Base-by-base conservation (phyloP, 2,888 invertebrate genomes). In the Strigamia maritima region DNA sequence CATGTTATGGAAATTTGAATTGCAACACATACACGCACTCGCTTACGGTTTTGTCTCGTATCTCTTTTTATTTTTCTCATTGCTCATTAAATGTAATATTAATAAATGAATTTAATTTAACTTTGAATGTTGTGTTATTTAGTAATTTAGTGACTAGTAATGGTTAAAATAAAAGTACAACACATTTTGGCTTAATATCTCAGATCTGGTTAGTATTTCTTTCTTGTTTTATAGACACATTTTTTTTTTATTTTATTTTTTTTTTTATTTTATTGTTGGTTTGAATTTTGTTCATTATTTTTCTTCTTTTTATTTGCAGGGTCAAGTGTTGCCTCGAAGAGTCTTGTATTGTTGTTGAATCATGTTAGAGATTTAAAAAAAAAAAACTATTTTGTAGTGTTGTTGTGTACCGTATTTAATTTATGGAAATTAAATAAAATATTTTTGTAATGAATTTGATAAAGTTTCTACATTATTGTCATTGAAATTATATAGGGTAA, bases 71-170 rank as follows among this genome's bases (percentile, higher is more conserved):
- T n/a, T 65, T 65, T 65, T 65, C 26, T 26, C 26, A 24, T 26
- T 65, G 65, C 65, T 65, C 65, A 65, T 65, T 65, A 65, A 65
- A 65, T 65, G 65, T 65, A 65, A 65, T 65, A 65, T 65, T 65
- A 65, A 65, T 65, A 65, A 65, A 65, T 65, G 65, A 65, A 60
- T 65, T 49, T 65, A 65, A 65, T 65, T 65, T 65, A 60, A 65
- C 24, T 65, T 65, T 65, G 2, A 1, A 26, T 26, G 65, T 65
- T 65, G 65, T 22, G 22, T 65, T 16, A 65, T 65, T 65, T 65
- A 65, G 65, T 65, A 65, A 19, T 60, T 65, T 24, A 12, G 1
- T 24, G 22, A 65, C 4, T 65, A 49, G 49, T 26, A 28, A 26
- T 24, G 12, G 8, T 24, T 26, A 26, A 26, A 65, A 19, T 3